A percentile compares a stretch with the other conserved stretches of the same genome.
phyloP scores from a whole-genome alignment of 2,113 vertebrate genomes.

The Pelecanoides urinatrix region DNA sequence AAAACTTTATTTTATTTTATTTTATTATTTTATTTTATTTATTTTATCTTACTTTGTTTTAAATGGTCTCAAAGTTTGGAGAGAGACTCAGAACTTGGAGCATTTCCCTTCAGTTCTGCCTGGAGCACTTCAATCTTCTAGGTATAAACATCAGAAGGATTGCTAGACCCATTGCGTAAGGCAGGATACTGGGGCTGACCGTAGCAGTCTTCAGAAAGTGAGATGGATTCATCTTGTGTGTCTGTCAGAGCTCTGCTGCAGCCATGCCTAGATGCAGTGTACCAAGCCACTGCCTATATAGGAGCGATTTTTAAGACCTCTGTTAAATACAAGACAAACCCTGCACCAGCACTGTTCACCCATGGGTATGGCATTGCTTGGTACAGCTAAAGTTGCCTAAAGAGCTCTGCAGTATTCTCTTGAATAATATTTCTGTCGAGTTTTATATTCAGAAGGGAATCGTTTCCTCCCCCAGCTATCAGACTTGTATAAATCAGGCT shows the following conservation, averaged over 20 bases:
- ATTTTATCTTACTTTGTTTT: background rate
- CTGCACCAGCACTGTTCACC: background rate
- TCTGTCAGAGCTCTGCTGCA: background rate
- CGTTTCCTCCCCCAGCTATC: rapidly evolving
- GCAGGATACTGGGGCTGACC: background rate
- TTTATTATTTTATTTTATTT: background rate
- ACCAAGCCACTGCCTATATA: background rate
- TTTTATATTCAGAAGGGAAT: background rate
- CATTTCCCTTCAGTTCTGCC: background rate
- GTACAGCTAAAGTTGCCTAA: background rate
- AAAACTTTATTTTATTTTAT: background rate
- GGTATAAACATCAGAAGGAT: background rate
- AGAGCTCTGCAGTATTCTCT: background rate
- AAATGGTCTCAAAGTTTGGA: background rate
- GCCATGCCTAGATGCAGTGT: background rate
- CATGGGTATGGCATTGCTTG: background rate
- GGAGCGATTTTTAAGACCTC: background rate
- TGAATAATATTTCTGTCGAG: background rate
- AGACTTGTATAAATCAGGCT: background rate
- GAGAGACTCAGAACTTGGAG: background rate
- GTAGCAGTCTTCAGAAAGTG: background rate
- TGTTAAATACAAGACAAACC: background rate
- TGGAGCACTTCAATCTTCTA: background rate
- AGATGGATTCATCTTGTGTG: background rate
- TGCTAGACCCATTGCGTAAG: background rate